Percentiles rank a stretch among this genome's conserved stretches.
Conservation (phyloP, 92 coral and sea anemone species). For the Pocillopora grandis region DNA sequence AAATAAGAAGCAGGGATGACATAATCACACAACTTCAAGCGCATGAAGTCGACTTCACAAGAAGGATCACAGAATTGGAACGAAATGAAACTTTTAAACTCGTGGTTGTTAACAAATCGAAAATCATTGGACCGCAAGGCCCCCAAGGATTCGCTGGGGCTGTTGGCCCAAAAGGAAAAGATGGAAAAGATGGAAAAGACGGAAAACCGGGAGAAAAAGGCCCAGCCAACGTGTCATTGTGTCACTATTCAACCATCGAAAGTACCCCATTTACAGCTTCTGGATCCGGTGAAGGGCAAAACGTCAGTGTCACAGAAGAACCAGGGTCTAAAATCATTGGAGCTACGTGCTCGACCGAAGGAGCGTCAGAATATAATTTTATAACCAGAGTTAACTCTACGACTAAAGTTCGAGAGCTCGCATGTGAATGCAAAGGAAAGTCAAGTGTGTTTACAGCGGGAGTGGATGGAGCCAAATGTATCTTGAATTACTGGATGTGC, state of each 20-base stretch:
- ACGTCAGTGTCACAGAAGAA: slow-evolving; percentile 42
- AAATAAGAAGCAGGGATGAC: slow-evolving; percentile 38
- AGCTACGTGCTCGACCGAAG: slow-evolving; percentile 57
- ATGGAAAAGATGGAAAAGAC: background rate
- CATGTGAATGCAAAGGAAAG: slow-evolving; percentile 62
- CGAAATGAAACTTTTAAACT: slow-evolving; percentile 14
- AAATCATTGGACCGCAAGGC: slow-evolving; percentile 42
- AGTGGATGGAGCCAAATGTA: slow-evolving; percentile 33
- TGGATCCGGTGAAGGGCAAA: slow-evolving; percentile 25
- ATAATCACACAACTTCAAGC: slow-evolving; percentile 41
- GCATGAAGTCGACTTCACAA: slow-evolving; percentile 35
- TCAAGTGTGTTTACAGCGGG: slow-evolving; percentile 25
- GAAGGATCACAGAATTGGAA: slow-evolving; percentile 45
- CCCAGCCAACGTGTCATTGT: slow-evolving; percentile 23
- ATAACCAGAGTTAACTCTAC: slow-evolving; percentile 7
- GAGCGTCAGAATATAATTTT: slow-evolving; percentile 70
- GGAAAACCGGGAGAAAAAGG: slow-evolving; percentile 50
- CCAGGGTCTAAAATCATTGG: slow-evolving; percentile 48
- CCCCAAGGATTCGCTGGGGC: slow-evolving; percentile 52
- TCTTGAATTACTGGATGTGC: slow-evolving; percentile 77
- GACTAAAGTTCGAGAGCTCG: slow-evolving; percentile 23
- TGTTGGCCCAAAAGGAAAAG: slow-evolving; percentile 32
- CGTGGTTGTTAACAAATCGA: slow-evolving; percentile 11
- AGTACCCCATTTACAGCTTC: slow-evolving; percentile 14
- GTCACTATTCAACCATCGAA: no score